Conservation (phyloP, 1,140 invertebrate species). For the Polypedilum vanderplanki region DNA sequence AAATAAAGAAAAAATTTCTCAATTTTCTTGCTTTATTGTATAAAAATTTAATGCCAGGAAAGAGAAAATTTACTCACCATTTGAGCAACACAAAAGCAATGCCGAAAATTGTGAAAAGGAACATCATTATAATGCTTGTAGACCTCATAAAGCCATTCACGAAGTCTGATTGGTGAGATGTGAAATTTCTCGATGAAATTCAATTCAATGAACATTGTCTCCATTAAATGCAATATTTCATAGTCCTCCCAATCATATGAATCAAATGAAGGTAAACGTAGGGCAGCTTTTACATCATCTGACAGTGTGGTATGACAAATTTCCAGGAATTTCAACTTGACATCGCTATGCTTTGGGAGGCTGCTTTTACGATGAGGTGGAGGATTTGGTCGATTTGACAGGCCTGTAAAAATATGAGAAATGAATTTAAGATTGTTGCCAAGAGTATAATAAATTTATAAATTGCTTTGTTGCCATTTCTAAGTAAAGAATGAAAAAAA, state of each 20-base stretch:
- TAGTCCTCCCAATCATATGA: slow-evolving; percentile 77
- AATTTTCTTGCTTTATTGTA: too few relatives aligned
- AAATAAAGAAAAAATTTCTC: too few relatives aligned
- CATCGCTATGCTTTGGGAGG: slow-evolving; percentile 45
- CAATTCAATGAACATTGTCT: slow-evolving; percentile 78
- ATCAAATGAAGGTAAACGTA: slow-evolving; percentile 72
- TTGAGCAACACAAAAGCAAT: slow-evolving; percentile 84
- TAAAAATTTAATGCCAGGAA: too few relatives aligned
- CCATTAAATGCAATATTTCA: slow-evolving; percentile 70
- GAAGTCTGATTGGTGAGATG: slow-evolving; percentile 63
- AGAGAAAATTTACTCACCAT: slow-evolving; percentile 59
- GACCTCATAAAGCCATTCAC: slow-evolving; percentile 68
- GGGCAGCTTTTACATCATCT: slow-evolving; percentile 43
- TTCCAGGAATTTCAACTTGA: slow-evolving; percentile 43
- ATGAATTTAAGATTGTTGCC: too few relatives aligned
- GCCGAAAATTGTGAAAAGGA: slow-evolving; percentile 84
- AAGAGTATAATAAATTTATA: too few relatives aligned
- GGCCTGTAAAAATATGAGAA: slow-evolving; percentile 34
- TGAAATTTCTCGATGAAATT: slow-evolving; percentile 68
- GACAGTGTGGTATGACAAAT: slow-evolving; percentile 44
- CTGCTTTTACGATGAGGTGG: slow-evolving; percentile 44
- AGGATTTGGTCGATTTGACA: slow-evolving; percentile 42
- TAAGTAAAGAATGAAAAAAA: too few relatives aligned
- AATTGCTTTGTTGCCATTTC: too few relatives aligned
- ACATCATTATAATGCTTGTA: slow-evolving; percentile 87